Conservation (phyloP, 2,888 invertebrate species). For the Schrankia costaestrigalis region DNA sequence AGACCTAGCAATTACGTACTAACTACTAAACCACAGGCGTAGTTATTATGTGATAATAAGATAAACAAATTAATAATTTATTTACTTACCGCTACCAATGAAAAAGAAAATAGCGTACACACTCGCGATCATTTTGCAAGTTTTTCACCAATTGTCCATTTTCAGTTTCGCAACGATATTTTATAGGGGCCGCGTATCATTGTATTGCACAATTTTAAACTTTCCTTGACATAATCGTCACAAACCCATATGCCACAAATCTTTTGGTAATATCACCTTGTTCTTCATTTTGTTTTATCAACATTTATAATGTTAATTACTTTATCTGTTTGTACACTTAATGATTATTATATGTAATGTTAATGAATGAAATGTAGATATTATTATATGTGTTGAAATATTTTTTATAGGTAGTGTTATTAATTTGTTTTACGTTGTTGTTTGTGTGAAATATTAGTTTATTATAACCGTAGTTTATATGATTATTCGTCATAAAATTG, state of each 20-base stretch:
- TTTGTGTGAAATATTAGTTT: too few species aligned
- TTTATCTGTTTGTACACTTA: constrained; percentile 3
- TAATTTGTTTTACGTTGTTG: too few species aligned
- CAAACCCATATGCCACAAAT: constrained; percentile 26
- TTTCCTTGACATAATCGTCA: constrained; percentile 54
- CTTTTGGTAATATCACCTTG: constrained; percentile 10
- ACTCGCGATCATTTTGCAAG: constrained; percentile 55
- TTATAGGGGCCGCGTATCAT: constrained; percentile 68
- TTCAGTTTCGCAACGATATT: constrained; percentile 43
- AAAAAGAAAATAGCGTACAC: constrained; percentile 29
- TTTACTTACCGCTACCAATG: constrained; percentile 30
- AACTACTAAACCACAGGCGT: too few species aligned
- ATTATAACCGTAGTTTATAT: too few species aligned
- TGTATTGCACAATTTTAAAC: constrained; percentile 31
- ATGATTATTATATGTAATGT: not conserved
- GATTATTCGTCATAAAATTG: too few species aligned
- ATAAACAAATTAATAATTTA: not conserved
- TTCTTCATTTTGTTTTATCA: constrained; percentile 3
- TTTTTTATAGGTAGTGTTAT: too few species aligned
- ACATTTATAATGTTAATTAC: constrained; percentile 3
- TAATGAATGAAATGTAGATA: constrained; percentile 1
- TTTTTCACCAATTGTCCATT: constrained; percentile 48
- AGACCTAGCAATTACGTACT: too few species aligned
- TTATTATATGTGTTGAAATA: too few species aligned
- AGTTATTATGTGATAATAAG: not conserved